These are phyloP conservation scores for Myrmophylax atrothorax DNA, from an alignment of 2,113 vertebrate genomes.

Conservation along the genomic window DNA sequence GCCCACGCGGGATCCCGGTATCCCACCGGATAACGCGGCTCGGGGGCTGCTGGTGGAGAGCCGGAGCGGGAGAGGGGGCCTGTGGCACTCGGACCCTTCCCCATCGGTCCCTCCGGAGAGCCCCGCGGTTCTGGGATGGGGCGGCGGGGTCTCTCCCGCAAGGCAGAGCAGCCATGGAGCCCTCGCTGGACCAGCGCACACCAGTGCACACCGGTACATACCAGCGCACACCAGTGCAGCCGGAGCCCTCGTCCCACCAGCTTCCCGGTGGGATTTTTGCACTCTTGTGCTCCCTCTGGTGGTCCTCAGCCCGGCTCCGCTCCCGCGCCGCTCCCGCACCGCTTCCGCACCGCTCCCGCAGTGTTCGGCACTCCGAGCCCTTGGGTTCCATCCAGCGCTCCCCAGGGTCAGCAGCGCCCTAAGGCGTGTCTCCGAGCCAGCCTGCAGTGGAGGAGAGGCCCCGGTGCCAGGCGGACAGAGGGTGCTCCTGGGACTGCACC, in stretches of 20 bases:
- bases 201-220: not conserved
- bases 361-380: not conserved
- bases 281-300: slow-evolving; percentile 62
- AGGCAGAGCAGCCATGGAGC: not conserved
- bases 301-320: not conserved
- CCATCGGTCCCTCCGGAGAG: not conserved
- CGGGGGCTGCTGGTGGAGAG: not conserved
- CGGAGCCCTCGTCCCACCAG: not conserved
- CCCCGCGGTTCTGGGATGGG: not conserved
- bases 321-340: not conserved
- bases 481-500: not conserved
- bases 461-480: not conserved
- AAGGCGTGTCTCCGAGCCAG: rapidly evolving
- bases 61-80: not conserved
- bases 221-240: not conserved
- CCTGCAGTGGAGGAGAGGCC: not conserved
- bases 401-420: not conserved
- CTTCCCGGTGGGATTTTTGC: not conserved
- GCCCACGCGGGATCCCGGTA: rapidly evolving
- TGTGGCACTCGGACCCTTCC: rapidly evolving
- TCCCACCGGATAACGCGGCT: rapidly evolving
- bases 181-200: rapidly evolving
- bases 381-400: not conserved
- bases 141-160: rapidly evolving
- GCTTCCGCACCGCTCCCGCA: rapidly evolving